Evolutionary conservation across 1,140 invertebrate genomes (phyloP).

Genomic region (Pentalonia nigronervosa): DNA sequence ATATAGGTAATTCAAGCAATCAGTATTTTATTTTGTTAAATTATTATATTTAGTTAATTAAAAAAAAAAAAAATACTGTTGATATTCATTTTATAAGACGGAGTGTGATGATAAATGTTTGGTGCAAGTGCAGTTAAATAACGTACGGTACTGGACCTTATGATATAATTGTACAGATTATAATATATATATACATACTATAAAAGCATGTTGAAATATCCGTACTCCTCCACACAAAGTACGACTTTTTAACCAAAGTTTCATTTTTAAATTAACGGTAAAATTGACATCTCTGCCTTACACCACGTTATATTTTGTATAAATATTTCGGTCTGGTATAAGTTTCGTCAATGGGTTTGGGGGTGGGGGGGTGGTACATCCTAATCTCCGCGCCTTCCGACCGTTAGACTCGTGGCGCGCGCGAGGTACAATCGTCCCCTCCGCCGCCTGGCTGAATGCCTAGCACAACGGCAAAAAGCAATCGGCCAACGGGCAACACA

Average conservation of each 20-base stretch:
- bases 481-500: not conserved
- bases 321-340: not conserved
- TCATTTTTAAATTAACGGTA: constrained; percentile 1
- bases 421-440: not conserved
- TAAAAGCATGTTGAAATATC: not conserved
- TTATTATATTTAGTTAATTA: not conserved
- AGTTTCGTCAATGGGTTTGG: not conserved
- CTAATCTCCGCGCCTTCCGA: not conserved
- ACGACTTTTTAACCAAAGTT: not conserved
- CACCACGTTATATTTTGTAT: not conserved
- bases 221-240: not conserved
- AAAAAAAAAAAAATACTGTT: not conserved
- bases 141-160: not conserved
- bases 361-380: not conserved
- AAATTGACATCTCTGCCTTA: not conserved
- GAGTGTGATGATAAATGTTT: not conserved
- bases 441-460: not conserved
- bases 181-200: not conserved
- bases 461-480: not conserved
- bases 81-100: not conserved
- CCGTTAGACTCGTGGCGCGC: not conserved
- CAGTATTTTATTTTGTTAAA: not conserved
- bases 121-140: not conserved
- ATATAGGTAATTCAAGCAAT: not conserved
- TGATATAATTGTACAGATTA: not conserved